Base-by-base conservation (phyloP, 1,140 invertebrate genomes). In the Bombus superbus region DNA sequence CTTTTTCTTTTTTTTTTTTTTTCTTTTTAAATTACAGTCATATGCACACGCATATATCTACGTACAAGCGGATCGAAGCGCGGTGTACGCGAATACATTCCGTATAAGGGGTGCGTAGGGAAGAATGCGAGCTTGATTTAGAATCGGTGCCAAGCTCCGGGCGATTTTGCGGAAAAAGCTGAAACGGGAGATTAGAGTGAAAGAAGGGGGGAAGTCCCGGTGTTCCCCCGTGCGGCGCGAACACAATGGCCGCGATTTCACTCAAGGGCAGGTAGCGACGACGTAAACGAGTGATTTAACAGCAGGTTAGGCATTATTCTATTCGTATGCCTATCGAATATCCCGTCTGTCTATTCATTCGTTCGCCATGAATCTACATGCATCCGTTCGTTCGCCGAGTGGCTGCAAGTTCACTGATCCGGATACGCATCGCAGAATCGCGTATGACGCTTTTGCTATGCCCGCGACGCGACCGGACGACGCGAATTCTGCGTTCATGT, bases 351-450 rank as follows among this genome's bases (percentile, higher is more conserved):
- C 84, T 81, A 75, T 81, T 80, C 84, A n/a, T 62, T 85, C 80
- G 74, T 88, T 66, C 85, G 79, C 74, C 73, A 32, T 64, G 83
- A 82, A 86, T 89, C 88, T 77, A 79, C 85, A 77, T 86, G 85
- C 82, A 85, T 90, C 87, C 85, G 83, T 78, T 83, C 75, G 71
- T 86, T 79, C 85, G 77, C 72, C 72, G 83, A 79, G 75, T 87
- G 86, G 28, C 87, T 86, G 77, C 6, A 89, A 83, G 90, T 86
- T 91, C 91, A 92, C 82, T 91, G 90, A 92, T 91, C 89, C 87
- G 90, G 79, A 89, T 91, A 90, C 88, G 81, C 86, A 92, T 92
- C 85, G 90, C 78, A 75, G 87, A 89, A 88, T 90, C 91, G 82
- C 80, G 85, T 57, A 77, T 75, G 82, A 88, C 83, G 81, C 42